These are phyloP conservation scores for Melanophora roralis DNA, from an alignment of 2,888 invertebrate species.

Conservation along the genomic window DNA sequence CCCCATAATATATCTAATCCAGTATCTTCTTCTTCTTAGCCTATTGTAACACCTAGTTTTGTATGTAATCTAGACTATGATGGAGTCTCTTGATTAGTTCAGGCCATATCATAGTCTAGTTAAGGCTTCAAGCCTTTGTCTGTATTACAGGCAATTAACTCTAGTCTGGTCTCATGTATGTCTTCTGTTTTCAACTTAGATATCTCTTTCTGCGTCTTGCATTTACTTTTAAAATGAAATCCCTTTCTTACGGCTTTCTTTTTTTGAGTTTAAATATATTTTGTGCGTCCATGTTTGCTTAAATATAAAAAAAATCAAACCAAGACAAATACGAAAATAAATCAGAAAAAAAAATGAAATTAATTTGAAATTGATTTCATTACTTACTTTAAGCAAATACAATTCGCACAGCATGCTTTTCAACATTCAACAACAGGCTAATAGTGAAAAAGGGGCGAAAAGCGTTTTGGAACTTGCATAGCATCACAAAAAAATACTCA, in stretches of 20 bases:
- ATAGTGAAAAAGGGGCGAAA: background rate
- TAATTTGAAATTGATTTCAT: constrained; percentile 61
- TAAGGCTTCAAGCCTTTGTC: too few species aligned
- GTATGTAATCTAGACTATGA: too few species aligned
- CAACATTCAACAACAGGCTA: constrained; percentile 18
- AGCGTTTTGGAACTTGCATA: background rate
- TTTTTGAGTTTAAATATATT: constrained; percentile 17
- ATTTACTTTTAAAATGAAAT: too few species aligned
- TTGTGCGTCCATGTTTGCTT: background rate
- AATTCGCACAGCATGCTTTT: constrained; percentile 41
- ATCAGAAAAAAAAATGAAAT: constrained; percentile 40
- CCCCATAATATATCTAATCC: too few species aligned
- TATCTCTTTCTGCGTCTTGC: too few species aligned
- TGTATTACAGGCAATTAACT: too few species aligned
- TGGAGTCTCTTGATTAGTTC: too few species aligned
- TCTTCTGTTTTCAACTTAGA: too few species aligned
- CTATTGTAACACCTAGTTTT: too few species aligned
- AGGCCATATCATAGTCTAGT: too few species aligned
- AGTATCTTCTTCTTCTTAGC: too few species aligned
- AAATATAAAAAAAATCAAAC: constrained; percentile 3
- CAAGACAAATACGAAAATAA: constrained; percentile 13
- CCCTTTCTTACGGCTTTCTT: background rate
- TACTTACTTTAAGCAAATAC: constrained; percentile 60
- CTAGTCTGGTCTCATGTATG: too few species aligned
- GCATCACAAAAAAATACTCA: background rate